Conservation (phyloP, 64 coral and sea anemone species). For the Montipora foliosa region DNA sequence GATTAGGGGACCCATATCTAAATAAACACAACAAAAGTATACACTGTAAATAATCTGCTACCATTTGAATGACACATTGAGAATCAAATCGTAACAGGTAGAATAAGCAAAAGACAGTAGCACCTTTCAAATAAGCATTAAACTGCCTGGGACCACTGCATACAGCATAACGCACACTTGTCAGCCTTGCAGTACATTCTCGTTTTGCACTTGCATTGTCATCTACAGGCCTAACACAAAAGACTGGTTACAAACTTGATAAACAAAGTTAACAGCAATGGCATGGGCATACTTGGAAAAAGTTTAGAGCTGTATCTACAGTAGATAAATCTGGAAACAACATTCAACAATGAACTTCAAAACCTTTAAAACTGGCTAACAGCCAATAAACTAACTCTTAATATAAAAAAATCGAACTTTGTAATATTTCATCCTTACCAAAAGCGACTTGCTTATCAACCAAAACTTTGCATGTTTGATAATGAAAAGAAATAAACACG, state of each 20-base stretch:
- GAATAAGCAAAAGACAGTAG: background rate
- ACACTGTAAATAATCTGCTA: background rate
- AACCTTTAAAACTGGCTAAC: too few relatives aligned
- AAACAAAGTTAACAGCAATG: too few relatives aligned
- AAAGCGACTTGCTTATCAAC: too few relatives aligned
- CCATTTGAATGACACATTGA: background rate
- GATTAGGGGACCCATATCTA: constrained; percentile 94
- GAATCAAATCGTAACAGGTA: background rate
- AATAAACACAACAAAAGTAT: background rate
- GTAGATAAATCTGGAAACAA: too few relatives aligned
- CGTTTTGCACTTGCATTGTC: background rate
- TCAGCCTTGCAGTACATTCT: constrained; percentile 7
- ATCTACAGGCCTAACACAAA: constrained; percentile 22
- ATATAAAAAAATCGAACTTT: too few relatives aligned
- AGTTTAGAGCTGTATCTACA: too few relatives aligned
- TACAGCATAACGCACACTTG: constrained; percentile 75
- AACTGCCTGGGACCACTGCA: constrained; percentile 99
- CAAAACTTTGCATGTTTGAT: too few relatives aligned
- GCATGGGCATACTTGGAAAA: too few relatives aligned
- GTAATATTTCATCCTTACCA: too few relatives aligned
- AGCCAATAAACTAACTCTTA: too few relatives aligned
- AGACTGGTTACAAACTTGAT: background rate
- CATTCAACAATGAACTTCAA: too few relatives aligned
- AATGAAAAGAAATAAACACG: too few relatives aligned
- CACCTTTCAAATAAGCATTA: constrained; percentile 90